A percentile compares a stretch with the other conserved stretches of the same genome.
Evolutionary conservation across 2,113 vertebrate species (phyloP).

Genomic region (Oceanodroma tethys): DNA sequence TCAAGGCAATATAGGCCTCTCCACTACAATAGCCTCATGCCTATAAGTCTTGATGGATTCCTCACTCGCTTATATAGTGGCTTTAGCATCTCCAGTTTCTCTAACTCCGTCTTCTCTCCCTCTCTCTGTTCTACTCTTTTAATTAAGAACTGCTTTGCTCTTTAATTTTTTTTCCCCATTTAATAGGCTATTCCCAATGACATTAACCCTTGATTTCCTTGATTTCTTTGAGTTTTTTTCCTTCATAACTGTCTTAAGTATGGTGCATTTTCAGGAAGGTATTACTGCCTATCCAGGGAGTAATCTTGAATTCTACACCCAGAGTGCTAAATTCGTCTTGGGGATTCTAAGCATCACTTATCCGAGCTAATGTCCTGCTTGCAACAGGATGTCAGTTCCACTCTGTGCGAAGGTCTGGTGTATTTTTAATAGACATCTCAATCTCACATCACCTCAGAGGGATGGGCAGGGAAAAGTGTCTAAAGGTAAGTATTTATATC

Average conservation of each 20-base stretch:
- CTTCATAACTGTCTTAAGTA: background rate
- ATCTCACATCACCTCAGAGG: background rate
- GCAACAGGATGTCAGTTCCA: background rate
- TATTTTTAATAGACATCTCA: background rate
- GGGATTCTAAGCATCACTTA: background rate
- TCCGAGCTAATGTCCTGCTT: background rate
- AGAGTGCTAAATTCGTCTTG: background rate
- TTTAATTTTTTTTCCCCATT: background rate
- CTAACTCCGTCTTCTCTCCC: background rate
- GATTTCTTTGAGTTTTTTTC: background rate
- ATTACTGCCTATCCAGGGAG: background rate
- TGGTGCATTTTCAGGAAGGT: background rate
- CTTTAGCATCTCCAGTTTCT: background rate
- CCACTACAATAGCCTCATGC: background rate
- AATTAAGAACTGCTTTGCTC: background rate
- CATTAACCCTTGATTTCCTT: background rate
- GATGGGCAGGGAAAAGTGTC: background rate
- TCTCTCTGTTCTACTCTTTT: background rate
- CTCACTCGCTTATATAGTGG: background rate
- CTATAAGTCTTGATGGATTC: background rate
- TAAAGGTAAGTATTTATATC: background rate
- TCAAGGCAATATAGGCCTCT: background rate
- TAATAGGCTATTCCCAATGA: background rate
- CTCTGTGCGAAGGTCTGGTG: background rate
- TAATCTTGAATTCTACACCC: background rate